Evolutionary conservation across 2,888 invertebrate genomes (phyloP).

Genomic region (Ryuthela nishihirai): DNA sequence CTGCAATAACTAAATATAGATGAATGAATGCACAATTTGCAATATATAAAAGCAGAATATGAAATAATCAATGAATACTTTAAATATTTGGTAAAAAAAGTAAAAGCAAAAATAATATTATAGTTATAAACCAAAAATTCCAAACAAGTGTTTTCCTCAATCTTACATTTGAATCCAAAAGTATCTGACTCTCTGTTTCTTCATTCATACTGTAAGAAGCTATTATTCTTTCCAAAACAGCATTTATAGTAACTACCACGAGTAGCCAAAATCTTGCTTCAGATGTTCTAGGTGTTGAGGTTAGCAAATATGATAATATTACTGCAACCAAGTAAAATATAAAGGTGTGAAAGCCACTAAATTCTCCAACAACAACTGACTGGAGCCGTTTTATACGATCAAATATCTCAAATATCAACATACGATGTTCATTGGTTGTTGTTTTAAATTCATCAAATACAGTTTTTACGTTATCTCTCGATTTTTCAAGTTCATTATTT

Average conservation of each 20-base stretch:
- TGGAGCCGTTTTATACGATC: conserved; percentile 58
- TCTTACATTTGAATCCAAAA: conserved; percentile 13
- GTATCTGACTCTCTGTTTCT: conserved; percentile 5
- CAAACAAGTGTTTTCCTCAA: no score
- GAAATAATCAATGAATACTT: not conserved
- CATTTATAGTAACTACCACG: conserved; percentile 55
- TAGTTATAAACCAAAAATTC: not conserved
- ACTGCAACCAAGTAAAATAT: conserved; percentile 59
- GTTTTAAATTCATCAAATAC: conserved; percentile 50
- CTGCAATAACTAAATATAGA: no score
- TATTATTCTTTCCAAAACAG: conserved; percentile 53
- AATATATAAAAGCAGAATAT: no score
- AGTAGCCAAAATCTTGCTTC: conserved; percentile 59
- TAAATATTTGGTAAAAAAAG: not conserved
- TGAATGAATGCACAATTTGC: no score
- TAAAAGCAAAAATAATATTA: not conserved
- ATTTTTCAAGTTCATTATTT: conserved; percentile 14
- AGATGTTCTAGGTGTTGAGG: conserved; percentile 57
- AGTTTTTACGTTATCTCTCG: conserved; percentile 8
- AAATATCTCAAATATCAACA: conserved; percentile 58
- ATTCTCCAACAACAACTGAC: conserved; percentile 61
- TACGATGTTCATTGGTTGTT: conserved; percentile 58
- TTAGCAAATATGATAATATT: conserved; percentile 57
- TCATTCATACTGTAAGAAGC: conserved; percentile 22
- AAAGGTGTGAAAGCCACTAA: conserved; percentile 62